Base-by-base conservation (phyloP, 92 coral and sea anemone genomes). In the Meandrina meandrites region DNA sequence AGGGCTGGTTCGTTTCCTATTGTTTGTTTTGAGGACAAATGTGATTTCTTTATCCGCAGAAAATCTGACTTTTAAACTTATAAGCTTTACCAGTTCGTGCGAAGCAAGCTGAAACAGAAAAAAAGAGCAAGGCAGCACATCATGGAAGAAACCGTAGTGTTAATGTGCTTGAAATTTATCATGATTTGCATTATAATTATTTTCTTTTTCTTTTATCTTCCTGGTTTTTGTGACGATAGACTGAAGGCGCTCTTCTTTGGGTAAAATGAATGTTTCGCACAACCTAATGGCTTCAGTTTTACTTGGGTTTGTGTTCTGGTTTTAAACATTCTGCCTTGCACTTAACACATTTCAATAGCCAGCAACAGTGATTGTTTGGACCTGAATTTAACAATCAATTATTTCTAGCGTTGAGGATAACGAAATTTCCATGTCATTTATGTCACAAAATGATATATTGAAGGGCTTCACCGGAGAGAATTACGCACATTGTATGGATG, bases 361-460 rank as follows among this genome's bases (percentile, higher is more conserved):
- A n/a, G n/a, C n/a, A n/a, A n/a, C n/a, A n/a, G 24, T 36, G 76
- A 34, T 71, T 71, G 76, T 21, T 18, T 32, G n/a, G 76, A 6
- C 19, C 47, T 71, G 24, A 7, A 34, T 71, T 71, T 19, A 11
- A 32, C 8, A 37, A 73, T 73, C 45, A 73, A 73, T 32, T 71
- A 14, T 36, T 34, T 21, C 22, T 17, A 14, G 51, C 42, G 51
- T 9, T 1, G 17, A n/a, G 50, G 51, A 73, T 73, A 36, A 73
- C 35, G 28, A 73, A 37, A 73, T 74, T 83, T 56, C 34, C 50
- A 37, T 81, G 56, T 53, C 72, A 54, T 84, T 56, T 56, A 22
- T 35, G 54, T 21, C 42, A 71, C 27, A 36, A 68, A 34, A 69
- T 21, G 31, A 69, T 82, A 28, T 5, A 82, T 72, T 53, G 27